Base-by-base conservation (phyloP, 37 sponge, comb jelly and placozoan genomes). In the Haliclona indistincta region DNA sequence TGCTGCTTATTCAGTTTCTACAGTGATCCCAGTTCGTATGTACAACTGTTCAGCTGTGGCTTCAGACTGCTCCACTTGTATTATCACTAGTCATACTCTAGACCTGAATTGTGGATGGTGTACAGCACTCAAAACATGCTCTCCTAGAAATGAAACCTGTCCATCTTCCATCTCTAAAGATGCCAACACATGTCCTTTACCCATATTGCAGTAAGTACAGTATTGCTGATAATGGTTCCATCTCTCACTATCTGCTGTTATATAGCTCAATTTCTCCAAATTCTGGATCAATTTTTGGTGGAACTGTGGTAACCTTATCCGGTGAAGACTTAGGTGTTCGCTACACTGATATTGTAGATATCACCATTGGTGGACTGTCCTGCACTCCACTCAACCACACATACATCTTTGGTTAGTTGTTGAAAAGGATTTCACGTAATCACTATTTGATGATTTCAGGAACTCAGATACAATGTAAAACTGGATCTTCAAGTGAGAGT, bases 101-200 rank as follows among this genome's bases (percentile, higher is more conserved):
- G 66, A 40, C 40, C 37, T 64, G 6, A 40, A 64, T 11, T 64
- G 66, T 28, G 7, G 19, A 38, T 64, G 66, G 66, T 64, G 66
- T 29, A 60, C 62, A 8, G 25, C 23, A 22, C 25, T 22, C 23
- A 60, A 8, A 26, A 22, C 25, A 8, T 22, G 25, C 25, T n/a
- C 62, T 8, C 8, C 25, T 11, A 60, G 17, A 22, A 29, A 60
- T 23, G 23, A 60, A 23, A 26, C 28, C 25, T 10, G 17, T 60
- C 23, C 17, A 26, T 26, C 52, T 19, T n/a, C n/a, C n/a, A n/a
- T n/a, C n/a, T n/a, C n/a, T n/a, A n/a, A n/a, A n/a, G n/a, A n/a
- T n/a, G n/a, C n/a, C n/a, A n/a, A n/a, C n/a, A n/a, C n/a, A n/a
- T n/a, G n/a, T n/a, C n/a, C n/a, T 19, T 19, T 19, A 17, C 25